Evolutionary conservation across 2,113 vertebrate species (phyloP).

Genomic region (Nettapus auritus): DNA sequence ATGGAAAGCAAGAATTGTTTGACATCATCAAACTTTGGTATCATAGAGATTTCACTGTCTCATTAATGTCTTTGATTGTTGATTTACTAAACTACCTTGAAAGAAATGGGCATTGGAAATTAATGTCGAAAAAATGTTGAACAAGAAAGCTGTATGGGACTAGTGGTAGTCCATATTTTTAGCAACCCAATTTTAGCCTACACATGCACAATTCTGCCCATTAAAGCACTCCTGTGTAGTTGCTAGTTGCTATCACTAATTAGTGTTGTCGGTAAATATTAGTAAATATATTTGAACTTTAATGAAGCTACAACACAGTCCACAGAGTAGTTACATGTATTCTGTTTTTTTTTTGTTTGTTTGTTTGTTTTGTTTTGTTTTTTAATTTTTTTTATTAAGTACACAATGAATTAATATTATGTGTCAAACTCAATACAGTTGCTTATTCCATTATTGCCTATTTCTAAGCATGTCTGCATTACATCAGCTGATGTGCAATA

Average conservation of each 20-base stretch:
- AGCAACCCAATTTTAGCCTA: not conserved
- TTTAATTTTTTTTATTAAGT: not conserved
- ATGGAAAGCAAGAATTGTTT: not conserved
- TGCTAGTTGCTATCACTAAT: not conserved
- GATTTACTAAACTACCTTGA: not conserved
- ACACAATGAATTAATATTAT: not conserved
- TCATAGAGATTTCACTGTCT: not conserved
- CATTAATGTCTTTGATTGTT: fast-evolving
- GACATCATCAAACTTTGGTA: not conserved
- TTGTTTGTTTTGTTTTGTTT: too few species aligned
- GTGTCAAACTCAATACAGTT: not conserved
- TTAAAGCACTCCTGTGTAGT: not conserved
- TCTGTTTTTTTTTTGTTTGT: not conserved
- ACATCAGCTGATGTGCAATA: not conserved
- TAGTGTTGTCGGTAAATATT: not conserved
- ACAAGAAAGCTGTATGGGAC: not conserved
- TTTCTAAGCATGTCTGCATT: not conserved
- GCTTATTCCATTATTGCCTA: not conserved
- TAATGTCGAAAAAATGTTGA: not conserved
- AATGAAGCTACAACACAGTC: not conserved
- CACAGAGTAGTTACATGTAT: not conserved
- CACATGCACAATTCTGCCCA: not conserved
- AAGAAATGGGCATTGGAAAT: not conserved
- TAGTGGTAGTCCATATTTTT: not conserved
- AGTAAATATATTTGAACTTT: not conserved